Percentiles rank a stretch among this genome's conserved stretches.
phyloP scores from a whole-genome alignment of 1,140 invertebrate genomes.

The Papilio polytes region DNA sequence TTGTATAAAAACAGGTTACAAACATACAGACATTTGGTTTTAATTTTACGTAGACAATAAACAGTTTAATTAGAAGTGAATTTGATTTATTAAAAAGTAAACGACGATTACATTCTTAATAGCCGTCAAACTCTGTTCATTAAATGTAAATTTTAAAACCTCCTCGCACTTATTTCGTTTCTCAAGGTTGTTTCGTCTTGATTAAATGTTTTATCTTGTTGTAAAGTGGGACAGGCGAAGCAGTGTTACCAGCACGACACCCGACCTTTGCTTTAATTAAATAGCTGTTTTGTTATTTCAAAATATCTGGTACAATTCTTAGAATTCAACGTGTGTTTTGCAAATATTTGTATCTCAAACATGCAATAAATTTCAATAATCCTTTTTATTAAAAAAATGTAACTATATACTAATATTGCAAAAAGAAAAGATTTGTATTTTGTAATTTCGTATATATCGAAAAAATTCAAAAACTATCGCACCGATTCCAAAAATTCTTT shows the following conservation, averaged over 20 bases:
- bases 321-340: background rate
- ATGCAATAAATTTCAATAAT: background rate
- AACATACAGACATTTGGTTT: too few species aligned
- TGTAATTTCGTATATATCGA: too few species aligned
- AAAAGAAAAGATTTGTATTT: too few species aligned
- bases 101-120: constrained; percentile 26
- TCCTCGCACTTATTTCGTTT: constrained; percentile 33
- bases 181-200: constrained; percentile 36
- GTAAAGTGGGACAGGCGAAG: constrained; percentile 33
- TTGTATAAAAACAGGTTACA: too few species aligned
- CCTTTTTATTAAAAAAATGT: background rate
- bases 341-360: background rate
- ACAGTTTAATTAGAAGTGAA: background rate
- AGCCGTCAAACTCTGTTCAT: constrained; percentile 39
- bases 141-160: constrained; percentile 41
- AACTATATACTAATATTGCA: too few species aligned
- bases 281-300: constrained; percentile 34
- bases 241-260: constrained; percentile 28
- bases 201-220: constrained; percentile 40
- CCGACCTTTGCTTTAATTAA: constrained; percentile 34
- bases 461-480: too few species aligned
- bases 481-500: too few species aligned
- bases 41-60: too few species aligned
- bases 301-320: constrained; percentile 2
- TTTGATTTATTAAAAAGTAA: constrained; percentile 9